Percentiles rank a stretch among this genome's conserved stretches.
These are phyloP conservation scores for Matsumurasca onukii DNA, from an alignment of 1,140 invertebrate species.

Conservation along the genomic window DNA sequence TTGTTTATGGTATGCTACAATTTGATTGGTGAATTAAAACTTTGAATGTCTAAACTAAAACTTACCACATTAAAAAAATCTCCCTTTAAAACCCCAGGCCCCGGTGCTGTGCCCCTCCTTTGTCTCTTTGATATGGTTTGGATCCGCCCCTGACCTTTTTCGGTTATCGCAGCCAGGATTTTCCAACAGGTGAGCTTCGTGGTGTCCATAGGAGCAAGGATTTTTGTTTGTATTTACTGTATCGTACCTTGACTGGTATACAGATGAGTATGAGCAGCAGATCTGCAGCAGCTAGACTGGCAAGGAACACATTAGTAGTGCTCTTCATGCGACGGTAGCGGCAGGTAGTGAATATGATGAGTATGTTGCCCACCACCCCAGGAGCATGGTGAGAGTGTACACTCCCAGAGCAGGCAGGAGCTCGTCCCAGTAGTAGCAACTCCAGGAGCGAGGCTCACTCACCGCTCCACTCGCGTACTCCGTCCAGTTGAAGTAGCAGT, in stretches of 20 bases:
- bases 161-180: too few species aligned
- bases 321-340: constrained; percentile 41
- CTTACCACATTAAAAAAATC: too few species aligned
- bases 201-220: too few species aligned
- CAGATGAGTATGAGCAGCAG: constrained; percentile 69
- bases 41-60: too few species aligned
- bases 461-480: not conserved
- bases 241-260: constrained; percentile 69
- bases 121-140: too few species aligned
- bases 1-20: too few species aligned
- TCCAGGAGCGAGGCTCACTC: constrained; percentile 3
- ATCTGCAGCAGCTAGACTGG: constrained; percentile 69
- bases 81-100: too few species aligned
- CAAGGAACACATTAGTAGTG: constrained; percentile 70
- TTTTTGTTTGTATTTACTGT: too few species aligned
- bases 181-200: too few species aligned
- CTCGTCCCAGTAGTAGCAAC: constrained; percentile 47
- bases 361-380: constrained; percentile 55
- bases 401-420: constrained; percentile 50
- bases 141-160: too few species aligned
- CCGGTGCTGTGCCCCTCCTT: too few species aligned
- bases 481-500: not conserved
- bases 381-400: constrained; percentile 52
- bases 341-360: constrained; percentile 56
- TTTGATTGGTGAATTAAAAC: too few species aligned